Percentiles rank a stretch among this genome's conserved stretches.
Conservation (phyloP, 2,797 vertebrate species). For the Manis pentadactyla region DNA sequence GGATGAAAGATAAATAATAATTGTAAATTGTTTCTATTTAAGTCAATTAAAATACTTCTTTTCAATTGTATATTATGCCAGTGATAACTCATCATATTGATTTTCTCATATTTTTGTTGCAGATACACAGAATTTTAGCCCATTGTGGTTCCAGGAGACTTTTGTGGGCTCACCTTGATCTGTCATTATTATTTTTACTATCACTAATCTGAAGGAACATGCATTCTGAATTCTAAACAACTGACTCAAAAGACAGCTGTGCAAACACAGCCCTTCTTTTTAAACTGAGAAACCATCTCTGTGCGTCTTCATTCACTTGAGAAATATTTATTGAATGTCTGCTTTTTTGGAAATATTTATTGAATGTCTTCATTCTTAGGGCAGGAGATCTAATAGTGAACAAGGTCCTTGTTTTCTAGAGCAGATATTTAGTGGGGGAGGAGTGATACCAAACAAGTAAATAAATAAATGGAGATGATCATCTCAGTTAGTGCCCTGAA, state of each 20-base stretch:
- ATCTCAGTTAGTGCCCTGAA: not conserved
- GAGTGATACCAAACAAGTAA: not conserved
- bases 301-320: not conserved
- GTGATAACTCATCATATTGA: not conserved
- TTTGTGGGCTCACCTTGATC: not conserved
- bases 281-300: not conserved
- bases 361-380: not conserved
- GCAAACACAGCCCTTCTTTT: not conserved
- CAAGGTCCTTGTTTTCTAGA: not conserved
- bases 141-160: not conserved
- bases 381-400: not conserved
- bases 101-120: slow-evolving; percentile 53
- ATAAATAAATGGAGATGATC: not conserved
- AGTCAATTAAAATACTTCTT: slow-evolving; percentile 13
- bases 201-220: slow-evolving; percentile 25
- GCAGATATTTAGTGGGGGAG: not conserved
- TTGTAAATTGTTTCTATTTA: slow-evolving; percentile 20
- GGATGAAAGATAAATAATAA: not conserved
- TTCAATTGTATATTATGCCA: not conserved
- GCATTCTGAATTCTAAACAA: slow-evolving; percentile 54
- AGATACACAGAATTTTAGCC: not conserved
- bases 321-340: not conserved
- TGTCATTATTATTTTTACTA: slow-evolving; percentile 9
- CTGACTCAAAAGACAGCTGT: slow-evolving; percentile 24
- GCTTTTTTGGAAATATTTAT: not conserved